Conservation (phyloP, 2,113 vertebrate species). For the Turdus rufiventris region DNA sequence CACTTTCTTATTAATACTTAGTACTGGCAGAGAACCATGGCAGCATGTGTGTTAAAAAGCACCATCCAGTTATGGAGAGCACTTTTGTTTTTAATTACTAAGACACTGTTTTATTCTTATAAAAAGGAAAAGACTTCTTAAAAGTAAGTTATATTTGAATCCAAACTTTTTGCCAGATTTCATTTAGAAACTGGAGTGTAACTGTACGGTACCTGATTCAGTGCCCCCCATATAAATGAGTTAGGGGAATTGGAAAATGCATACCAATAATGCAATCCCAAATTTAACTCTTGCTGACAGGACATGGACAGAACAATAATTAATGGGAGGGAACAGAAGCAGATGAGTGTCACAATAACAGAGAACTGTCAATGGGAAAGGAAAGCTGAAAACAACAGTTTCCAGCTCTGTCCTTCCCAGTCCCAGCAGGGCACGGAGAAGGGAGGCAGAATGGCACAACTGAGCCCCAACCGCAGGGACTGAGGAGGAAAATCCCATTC, state of each 20-base stretch:
- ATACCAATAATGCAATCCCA: background rate
- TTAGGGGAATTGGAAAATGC: background rate
- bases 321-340: background rate
- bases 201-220: background rate
- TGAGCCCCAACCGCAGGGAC: rapidly evolving
- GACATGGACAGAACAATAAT: background rate
- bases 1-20: background rate
- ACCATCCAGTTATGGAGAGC: background rate
- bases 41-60: background rate
- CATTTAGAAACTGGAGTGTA: background rate
- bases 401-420: background rate
- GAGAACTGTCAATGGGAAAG: background rate
- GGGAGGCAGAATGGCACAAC: background rate
- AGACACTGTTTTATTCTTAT: background rate
- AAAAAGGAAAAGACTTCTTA: background rate
- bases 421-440: background rate
- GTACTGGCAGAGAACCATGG: background rate
- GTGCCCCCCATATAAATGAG: background rate
- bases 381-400: background rate
- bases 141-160: background rate
- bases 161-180: background rate
- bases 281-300: background rate
- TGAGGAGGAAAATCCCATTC: background rate
- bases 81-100: background rate
- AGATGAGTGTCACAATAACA: background rate